Base-by-base conservation (phyloP, 2,113 vertebrate genomes). In the Eupsittula cactorum region DNA sequence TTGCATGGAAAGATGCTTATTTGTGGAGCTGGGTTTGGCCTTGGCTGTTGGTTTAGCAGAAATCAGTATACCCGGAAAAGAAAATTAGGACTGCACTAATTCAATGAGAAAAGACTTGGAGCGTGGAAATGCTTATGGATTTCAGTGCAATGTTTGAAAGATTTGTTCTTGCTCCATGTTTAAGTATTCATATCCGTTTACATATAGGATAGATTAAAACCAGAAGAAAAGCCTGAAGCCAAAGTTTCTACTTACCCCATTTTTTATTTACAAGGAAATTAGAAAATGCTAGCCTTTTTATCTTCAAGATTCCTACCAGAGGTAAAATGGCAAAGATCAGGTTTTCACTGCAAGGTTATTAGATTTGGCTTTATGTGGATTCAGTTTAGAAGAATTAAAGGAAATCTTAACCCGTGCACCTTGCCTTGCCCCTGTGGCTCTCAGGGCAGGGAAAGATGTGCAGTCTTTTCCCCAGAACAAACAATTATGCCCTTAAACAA, bases 51-150 rank as follows among this genome's bases (percentile, higher is more conserved):
- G 84, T 97, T 95, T 97, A 95, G 89, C 77, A 95, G 88, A 76
- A 87, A 65, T 47, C 63, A 53, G 85, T 80, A 65, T 65, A 64
- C 75, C 17, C 53, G 78, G 81, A 92, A 96, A 92, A 69, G 76
- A 53, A 68, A 92, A 96, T 97, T 71, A 87, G 25, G 25, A 19
- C 29, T 20, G 95, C 59, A 46, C 47, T 39, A 65, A 92, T 85
- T 97, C 93, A 96, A 97, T n/a, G 21, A 97, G 88, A 96, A 95
- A 74, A 90, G 81, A 89, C 89, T 97, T 15, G 18, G 47, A 92
- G 70, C 81, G 35, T 85, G 63, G 55, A 80, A 82, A 76, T 12
- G 9, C 86, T 96, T 86, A 69, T 69, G 52, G 55, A 89, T 77
- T 83, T 41, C 15, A 23, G 25, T 25, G 33, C 39, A 46, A 9